Base-by-base conservation (phyloP, 1,140 invertebrate genomes). In the Bradynema listronoti region DNA sequence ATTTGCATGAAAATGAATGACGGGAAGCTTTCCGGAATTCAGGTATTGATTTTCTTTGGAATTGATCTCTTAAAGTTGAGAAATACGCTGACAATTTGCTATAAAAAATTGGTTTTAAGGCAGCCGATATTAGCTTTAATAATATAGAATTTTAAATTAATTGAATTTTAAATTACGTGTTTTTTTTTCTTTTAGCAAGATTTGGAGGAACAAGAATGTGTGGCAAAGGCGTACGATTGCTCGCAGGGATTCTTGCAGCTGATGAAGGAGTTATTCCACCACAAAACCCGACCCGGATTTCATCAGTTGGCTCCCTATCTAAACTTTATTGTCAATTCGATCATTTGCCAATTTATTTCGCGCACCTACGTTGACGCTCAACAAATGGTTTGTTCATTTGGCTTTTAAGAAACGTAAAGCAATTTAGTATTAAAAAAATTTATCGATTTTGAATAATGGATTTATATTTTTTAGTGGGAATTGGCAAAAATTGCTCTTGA, bases 281-380 rank as follows among this genome's bases (percentile, higher is more conserved):
- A 66, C 24, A 63, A 57, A 33, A 36, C 63, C 27, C 24, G 49
- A 4, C 62, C 62, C 16, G 36, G n/a, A 25, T 46, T 25, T 1
- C 30, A 27, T 4, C 62, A 66, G 32, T 30, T 64, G 29, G 51
- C 42, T 16, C 62, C 62, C 22, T 64, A 58, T 41, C 41, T 64
- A 27, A 36, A 66, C 19, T 64, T 64, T 33, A 58, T 63, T 30
- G 27, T 58, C 25, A 63, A 67, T 14, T 64, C 62, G 22, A 54
- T 64, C 25, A 63, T 64, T 45, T 54, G 34, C 19, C 63, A 64
- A 39, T 66, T 66, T 32, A 46, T 51, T 9, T 43, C 51, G 11
- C 47, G 63, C 11, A 56, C 62, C 27, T 64, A 64, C 42, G 41
- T n/a, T n/a, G 45, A 64, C 33, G 30, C 41, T 11, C 33, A 42